Evolutionary conservation across 2,888 invertebrate genomes (phyloP).

Genomic region (Apodemia mormo): DNA sequence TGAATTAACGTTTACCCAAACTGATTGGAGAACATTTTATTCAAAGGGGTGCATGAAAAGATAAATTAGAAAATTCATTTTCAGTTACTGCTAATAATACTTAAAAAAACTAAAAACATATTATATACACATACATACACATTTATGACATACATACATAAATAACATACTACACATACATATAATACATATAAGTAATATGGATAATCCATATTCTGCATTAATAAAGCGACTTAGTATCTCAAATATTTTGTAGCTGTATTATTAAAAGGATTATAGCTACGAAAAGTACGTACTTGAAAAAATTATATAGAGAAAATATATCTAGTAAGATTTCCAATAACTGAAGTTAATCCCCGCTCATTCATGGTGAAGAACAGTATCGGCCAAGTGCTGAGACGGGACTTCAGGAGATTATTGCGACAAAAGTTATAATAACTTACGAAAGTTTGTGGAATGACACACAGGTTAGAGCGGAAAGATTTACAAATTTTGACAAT

Average conservation of each 20-base stretch:
- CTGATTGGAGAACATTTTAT: no score
- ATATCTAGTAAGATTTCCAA: slow-evolving; percentile 32
- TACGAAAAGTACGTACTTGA: neutral
- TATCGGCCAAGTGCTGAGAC: slow-evolving; percentile 27
- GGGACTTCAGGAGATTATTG: slow-evolving; percentile 42
- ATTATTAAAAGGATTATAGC: neutral
- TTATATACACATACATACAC: no score
- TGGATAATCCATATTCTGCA: neutral
- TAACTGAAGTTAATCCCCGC: slow-evolving; percentile 30
- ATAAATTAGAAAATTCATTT: no score
- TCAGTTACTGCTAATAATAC: no score
- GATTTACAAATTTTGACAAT: slow-evolving; percentile 14
- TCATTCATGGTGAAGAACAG: slow-evolving; percentile 29
- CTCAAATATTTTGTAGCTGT: neutral
- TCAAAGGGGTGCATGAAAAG: no score
- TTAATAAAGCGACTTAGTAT: neutral
- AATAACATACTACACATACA: no score
- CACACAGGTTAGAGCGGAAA: slow-evolving; percentile 23
- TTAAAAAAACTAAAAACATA: no score
- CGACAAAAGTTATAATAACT: slow-evolving; percentile 52
- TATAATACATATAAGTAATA: no score
- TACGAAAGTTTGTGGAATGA: slow-evolving; percentile 30
- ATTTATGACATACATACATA: no score
- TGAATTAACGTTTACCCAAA: no score
- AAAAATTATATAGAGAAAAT: slow-evolving; percentile 19